Evolutionary conservation across 2,888 invertebrate genomes (phyloP).

Genomic region (Synergus japonicus): DNA sequence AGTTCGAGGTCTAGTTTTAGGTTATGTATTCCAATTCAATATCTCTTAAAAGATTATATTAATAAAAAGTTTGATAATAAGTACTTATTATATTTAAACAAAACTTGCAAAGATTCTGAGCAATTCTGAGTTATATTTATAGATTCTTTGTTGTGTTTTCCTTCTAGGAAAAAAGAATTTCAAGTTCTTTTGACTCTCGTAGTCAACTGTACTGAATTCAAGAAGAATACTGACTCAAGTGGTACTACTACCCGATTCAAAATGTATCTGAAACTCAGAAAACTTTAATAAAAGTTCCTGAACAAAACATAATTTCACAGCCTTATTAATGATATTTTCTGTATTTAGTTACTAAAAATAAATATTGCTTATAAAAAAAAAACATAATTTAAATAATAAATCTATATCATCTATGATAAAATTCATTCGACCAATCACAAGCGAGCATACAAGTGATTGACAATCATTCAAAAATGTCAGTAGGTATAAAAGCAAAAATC

Average conservation of each 20-base stretch:
- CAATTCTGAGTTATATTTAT: background rate
- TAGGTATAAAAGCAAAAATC: background rate
- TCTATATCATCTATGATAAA: background rate
- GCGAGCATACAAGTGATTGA: background rate
- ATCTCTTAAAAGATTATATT: background rate
- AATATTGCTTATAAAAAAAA: background rate
- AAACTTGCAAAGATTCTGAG: background rate
- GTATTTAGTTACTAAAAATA: background rate
- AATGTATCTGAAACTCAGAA: background rate
- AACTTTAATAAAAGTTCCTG: background rate
- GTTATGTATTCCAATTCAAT: no score
- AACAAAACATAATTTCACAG: background rate
- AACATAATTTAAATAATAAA: background rate
- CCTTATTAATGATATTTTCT: background rate
- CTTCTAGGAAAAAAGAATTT: background rate
- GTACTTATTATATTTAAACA: background rate
- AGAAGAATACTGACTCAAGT: background rate
- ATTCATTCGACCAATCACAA: slow-evolving; percentile 1
- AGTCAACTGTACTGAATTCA: background rate
- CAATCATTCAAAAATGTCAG: background rate
- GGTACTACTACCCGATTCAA: background rate
- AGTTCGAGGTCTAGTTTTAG: no score
- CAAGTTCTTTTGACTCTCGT: background rate
- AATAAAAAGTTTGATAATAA: background rate
- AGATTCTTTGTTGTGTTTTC: background rate